Conservation (phyloP, 2,113 vertebrate species). For the Phalacrocorax brasilianus region DNA sequence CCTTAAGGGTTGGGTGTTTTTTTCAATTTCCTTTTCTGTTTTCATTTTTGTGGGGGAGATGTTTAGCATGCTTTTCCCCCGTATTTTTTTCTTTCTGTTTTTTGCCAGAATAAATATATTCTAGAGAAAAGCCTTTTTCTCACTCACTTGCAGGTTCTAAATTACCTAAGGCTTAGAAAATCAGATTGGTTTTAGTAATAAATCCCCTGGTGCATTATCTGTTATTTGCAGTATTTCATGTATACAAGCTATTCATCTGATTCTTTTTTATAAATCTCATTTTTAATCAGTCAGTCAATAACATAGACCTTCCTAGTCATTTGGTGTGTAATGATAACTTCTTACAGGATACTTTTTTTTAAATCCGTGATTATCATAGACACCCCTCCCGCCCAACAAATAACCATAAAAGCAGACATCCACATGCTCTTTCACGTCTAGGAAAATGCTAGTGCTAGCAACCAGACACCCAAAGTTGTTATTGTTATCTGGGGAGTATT, state of each 20-base stretch:
- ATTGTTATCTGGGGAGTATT: not conserved
- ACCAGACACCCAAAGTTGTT: not conserved
- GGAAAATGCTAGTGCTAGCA: not conserved
- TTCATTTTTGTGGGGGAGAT: not conserved
- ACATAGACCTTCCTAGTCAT: not conserved
- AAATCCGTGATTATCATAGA: not conserved
- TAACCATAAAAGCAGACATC: not conserved
- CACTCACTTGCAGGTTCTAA: not conserved
- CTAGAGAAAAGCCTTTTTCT: not conserved
- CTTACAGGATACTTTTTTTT: not conserved
- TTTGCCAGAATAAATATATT: slow-evolving; percentile 29
- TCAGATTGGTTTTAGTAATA: slow-evolving; percentile 46
- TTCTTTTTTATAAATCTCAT: slow-evolving; percentile 13
- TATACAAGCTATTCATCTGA: not conserved
- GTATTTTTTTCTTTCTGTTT: not conserved
- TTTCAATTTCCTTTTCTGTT: not conserved
- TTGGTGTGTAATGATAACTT: not conserved
- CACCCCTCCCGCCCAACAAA: not conserved
- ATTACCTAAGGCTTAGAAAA: slow-evolving; percentile 37
- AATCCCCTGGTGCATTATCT: slow-evolving; percentile 18
- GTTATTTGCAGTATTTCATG: slow-evolving; percentile 25
- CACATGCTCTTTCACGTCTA: not conserved
- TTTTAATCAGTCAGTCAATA: slow-evolving; percentile 22
- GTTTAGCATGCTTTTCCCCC: not conserved
- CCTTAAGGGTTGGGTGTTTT: slow-evolving; percentile 17